These are phyloP conservation scores for Sterrhoptilus dennistouni DNA, from an alignment of 2,113 vertebrate genomes.

Conservation along the genomic window DNA sequence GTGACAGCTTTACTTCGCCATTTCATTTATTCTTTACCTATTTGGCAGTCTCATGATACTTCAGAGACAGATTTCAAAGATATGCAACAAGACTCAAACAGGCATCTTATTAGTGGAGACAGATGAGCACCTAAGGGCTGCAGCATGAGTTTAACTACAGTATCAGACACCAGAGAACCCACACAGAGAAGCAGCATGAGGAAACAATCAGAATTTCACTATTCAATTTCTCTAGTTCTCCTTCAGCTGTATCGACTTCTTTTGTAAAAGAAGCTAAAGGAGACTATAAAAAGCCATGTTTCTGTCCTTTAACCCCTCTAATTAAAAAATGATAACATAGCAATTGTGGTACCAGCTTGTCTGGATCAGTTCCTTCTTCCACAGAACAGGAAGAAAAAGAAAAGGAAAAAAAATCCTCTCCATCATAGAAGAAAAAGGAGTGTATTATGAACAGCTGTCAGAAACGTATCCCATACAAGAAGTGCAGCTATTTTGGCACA, in stretches of 20 bases:
- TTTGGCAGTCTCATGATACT: background rate
- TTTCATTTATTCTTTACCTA: constrained; percentile 12
- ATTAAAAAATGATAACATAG: background rate
- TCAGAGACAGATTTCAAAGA: constrained; percentile 19
- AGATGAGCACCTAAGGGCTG: background rate
- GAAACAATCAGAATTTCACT: background rate
- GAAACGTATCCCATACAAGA: constrained; percentile 19
- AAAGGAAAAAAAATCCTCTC: background rate
- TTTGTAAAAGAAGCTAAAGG: background rate
- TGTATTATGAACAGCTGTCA: constrained; percentile 23
- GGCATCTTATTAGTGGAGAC: background rate
- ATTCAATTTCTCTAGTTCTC: background rate
- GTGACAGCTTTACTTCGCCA: background rate
- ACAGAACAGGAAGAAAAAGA: background rate
- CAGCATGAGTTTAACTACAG: background rate
- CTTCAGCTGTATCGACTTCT: fast-evolving
- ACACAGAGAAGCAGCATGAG: background rate
- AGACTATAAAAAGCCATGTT: background rate
- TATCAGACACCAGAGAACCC: background rate
- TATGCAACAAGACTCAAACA: background rate
- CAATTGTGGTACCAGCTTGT: background rate
- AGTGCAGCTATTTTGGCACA: constrained; percentile 26
- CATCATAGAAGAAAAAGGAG: background rate
- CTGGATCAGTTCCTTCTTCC: background rate
- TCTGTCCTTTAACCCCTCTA: background rate